Conservation (phyloP, 2,888 invertebrate species). For the Drosophila mayaguana region DNA sequence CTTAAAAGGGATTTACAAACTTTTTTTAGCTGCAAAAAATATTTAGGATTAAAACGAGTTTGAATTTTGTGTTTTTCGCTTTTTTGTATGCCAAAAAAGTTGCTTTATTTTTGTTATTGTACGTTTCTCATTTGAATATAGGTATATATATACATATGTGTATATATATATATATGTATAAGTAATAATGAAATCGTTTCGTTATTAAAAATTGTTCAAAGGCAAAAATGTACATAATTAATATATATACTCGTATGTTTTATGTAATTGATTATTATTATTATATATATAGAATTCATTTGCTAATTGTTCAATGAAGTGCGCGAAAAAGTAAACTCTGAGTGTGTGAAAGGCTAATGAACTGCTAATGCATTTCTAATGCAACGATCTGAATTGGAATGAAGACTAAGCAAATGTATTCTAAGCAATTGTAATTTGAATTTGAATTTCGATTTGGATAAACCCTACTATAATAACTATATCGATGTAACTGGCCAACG, state of each 20-base stretch:
- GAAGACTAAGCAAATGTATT: conserved; percentile 34
- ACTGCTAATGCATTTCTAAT: conserved; percentile 10
- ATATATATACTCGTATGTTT: conserved; percentile 18
- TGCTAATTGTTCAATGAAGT: conserved; percentile 54
- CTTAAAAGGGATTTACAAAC: neutral
- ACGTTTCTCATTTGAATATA: conserved; percentile 55
- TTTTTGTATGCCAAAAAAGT: conserved; percentile 76
- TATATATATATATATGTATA: conserved; percentile 41
- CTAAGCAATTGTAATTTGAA: conserved; percentile 24
- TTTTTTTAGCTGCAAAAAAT: neutral
- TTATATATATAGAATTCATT: conserved; percentile 28
- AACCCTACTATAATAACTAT: conserved; percentile 16
- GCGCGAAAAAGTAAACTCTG: conserved; percentile 59
- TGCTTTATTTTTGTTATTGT: conserved; percentile 63
- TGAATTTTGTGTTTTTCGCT: conserved; percentile 59
- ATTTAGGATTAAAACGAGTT: neutral
- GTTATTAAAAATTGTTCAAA: conserved; percentile 68
- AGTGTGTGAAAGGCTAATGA: conserved; percentile 25
- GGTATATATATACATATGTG: conserved; percentile 22
- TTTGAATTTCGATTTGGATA: conserved; percentile 12
- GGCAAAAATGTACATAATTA: conserved; percentile 70
- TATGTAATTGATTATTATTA: conserved; percentile 23
- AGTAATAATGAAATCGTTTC: conserved; percentile 67
- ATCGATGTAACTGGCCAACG: conserved; percentile 17
- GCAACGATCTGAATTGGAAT: conserved; percentile 23